Evolutionary conservation across 1,140 invertebrate genomes (phyloP).

Genomic region (Rhopalosiphum maidis): DNA sequence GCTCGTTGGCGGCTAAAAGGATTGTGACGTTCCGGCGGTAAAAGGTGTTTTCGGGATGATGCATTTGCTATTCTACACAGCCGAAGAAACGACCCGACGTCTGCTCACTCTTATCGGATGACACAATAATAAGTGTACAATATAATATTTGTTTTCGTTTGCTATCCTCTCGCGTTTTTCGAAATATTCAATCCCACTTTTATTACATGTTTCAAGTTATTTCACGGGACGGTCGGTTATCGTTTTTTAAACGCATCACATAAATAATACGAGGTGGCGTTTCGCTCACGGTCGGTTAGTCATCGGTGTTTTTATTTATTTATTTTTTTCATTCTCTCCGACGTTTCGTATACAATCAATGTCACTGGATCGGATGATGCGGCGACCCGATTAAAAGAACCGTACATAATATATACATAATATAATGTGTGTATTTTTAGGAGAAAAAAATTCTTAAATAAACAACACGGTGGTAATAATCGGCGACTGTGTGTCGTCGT

Average conservation of each 20-base stretch:
- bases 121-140: too few species aligned
- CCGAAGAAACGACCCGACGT: not conserved
- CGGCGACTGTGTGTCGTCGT: not conserved
- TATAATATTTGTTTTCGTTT: not conserved
- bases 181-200: not conserved
- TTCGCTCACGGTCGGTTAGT: constrained; percentile 54
- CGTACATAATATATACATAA: not conserved
- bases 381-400: constrained; percentile 14
- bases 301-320: not conserved
- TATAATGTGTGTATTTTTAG: not conserved
- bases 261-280: constrained; percentile 47
- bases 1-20: constrained; percentile 6
- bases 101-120: not conserved
- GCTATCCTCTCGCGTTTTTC: not conserved
- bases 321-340: not conserved
- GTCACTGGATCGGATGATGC: not conserved
- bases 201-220: not conserved
- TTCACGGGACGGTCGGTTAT: not conserved
- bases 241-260: constrained; percentile 37
- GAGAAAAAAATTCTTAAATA: not conserved
- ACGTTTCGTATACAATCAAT: constrained; percentile 24
- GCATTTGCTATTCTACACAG: not conserved
- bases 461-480: not conserved
- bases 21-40: not conserved
- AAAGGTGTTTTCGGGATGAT: not conserved